Evolutionary conservation across 2,113 vertebrate genomes (phyloP).

Genomic region (Laticauda laticaudata): DNA sequence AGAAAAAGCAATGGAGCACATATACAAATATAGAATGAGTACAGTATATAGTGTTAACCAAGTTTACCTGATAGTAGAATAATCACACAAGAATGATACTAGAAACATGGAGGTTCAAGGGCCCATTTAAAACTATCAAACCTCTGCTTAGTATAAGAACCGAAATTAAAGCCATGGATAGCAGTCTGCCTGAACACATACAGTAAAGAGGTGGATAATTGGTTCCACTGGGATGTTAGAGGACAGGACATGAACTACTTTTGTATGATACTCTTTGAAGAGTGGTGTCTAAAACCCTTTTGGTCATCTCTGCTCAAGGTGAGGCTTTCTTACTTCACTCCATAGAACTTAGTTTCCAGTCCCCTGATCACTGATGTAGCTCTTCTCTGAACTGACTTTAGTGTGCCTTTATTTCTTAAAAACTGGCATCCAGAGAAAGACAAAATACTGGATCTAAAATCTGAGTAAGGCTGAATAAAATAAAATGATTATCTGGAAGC

Average conservation of each 20-base stretch:
- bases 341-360: not conserved
- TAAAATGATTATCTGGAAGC: not conserved
- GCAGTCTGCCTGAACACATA: not conserved
- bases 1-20: not conserved
- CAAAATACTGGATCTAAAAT: not conserved
- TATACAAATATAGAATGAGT: not conserved
- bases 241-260: not conserved
- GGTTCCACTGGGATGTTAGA: not conserved
- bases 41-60: not conserved
- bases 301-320: not conserved
- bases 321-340: not conserved
- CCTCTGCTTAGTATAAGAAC: not conserved
- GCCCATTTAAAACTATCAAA: not conserved
- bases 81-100: not conserved
- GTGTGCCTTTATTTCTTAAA: not conserved
- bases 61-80: not conserved
- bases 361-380: not conserved
- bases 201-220: not conserved
- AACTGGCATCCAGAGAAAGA: not conserved
- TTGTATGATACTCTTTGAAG: not conserved
- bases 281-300: not conserved
- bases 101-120: not conserved
- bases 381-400: not conserved
- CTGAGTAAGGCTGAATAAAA: not conserved
- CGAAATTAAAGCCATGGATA: not conserved